A percentile compares a stretch with the other conserved stretches of the same genome.
Evolutionary conservation across 2,888 invertebrate genomes (phyloP).

Genomic region (Ophion costatus): DNA sequence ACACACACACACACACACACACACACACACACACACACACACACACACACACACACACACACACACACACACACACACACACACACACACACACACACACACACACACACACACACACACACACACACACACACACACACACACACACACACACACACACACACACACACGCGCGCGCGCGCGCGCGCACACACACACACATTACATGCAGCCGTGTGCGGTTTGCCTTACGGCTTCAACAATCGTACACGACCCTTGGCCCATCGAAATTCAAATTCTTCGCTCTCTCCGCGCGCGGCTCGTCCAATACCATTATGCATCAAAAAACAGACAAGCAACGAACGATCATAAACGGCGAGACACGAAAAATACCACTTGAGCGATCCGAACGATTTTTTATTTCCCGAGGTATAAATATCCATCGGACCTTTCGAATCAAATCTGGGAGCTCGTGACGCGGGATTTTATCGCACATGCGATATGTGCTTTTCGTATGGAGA

Average conservation of each 20-base stretch:
- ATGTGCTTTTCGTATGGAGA: neutral
- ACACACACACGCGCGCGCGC: no score
- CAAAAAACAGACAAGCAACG: conserved; percentile 27
- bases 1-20: no score
- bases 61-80: no score
- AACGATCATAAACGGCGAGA: conserved; percentile 44
- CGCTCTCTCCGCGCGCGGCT: conserved; percentile 24
- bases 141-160: no score
- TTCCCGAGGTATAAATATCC: neutral
- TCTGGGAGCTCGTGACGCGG: neutral
- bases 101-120: no score
- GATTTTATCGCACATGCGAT: neutral
- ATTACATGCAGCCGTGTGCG: neutral
- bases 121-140: no score
- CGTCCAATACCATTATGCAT: conserved; percentile 27
- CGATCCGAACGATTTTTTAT: conserved; percentile 32
- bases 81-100: no score
- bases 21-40: no score
- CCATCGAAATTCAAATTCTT: conserved; percentile 64
- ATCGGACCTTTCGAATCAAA: neutral
- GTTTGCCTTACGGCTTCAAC: conserved; percentile 20
- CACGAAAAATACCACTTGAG: conserved; percentile 31
- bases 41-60: no score
- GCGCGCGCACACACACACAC: no score
- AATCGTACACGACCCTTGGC: conserved; percentile 59